These are phyloP conservation scores for Spilosoma lubricipeda DNA, from an alignment of 2,888 invertebrate species.

Conservation along the genomic window DNA sequence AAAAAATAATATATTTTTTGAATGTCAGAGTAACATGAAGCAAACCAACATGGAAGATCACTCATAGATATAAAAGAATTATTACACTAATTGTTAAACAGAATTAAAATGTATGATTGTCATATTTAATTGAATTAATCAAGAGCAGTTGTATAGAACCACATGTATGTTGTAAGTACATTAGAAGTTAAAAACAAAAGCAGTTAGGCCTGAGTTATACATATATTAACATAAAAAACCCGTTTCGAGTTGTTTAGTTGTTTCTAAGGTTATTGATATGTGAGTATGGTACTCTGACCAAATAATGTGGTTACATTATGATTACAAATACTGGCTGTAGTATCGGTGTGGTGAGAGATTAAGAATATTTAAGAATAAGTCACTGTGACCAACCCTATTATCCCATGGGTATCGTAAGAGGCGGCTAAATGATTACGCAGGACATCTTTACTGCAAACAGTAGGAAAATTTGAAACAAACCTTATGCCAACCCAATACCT, in stretches of 20 bases:
- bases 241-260: conserved; percentile 26
- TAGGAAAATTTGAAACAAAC: too few relatives aligned
- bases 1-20: background rate
- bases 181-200: conserved; percentile 28
- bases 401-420: too few relatives aligned
- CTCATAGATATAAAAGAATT: background rate
- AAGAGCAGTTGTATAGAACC: conserved; percentile 9
- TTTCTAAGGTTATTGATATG: conserved; percentile 21
- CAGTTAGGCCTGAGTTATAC: conserved; percentile 32
- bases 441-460: too few relatives aligned
- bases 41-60: background rate
- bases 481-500: too few relatives aligned
- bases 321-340: background rate
- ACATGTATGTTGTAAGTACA: conserved; percentile 6
- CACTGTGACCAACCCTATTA: too few relatives aligned
- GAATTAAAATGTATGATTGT: background rate
- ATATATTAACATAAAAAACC: conserved; percentile 35
- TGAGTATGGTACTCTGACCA: conserved; percentile 14
- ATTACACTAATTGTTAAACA: background rate
- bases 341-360: too few relatives aligned
- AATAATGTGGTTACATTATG: conserved; percentile 10
- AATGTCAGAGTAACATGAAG: background rate
- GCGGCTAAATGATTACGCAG: too few relatives aligned
- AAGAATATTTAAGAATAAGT: too few relatives aligned
- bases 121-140: conserved; percentile 6